phyloP scores from a whole-genome alignment of 1,140 invertebrate genomes.

The Trypoxylus dichotomus region DNA sequence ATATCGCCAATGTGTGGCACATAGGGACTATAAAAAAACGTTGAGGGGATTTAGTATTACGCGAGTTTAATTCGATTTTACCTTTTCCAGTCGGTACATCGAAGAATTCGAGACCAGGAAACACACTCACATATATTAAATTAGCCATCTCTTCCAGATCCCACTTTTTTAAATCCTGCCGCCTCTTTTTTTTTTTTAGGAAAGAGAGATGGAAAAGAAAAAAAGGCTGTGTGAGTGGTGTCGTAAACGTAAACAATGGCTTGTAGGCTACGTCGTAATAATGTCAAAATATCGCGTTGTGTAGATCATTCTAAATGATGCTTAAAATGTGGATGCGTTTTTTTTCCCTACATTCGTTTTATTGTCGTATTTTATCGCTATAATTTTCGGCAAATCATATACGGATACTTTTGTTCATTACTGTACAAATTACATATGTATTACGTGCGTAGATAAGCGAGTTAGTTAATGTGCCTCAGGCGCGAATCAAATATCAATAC shows the following conservation, averaged over 20 bases:
- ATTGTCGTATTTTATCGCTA: background rate
- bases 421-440: background rate
- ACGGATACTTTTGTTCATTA: background rate
- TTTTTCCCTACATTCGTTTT: no score
- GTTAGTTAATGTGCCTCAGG: background rate
- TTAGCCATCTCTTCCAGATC: background rate
- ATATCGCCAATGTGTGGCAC: constrained; percentile 38
- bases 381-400: background rate
- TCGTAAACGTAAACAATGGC: background rate
- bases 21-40: constrained; percentile 37
- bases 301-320: constrained; percentile 5
- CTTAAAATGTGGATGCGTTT: background rate
- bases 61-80: constrained; percentile 33
- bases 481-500: background rate
- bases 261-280: background rate
- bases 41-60: constrained; percentile 35
- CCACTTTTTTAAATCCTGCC: background rate
- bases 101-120: background rate
- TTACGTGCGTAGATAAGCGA: background rate
- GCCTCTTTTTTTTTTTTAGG: background rate
- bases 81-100: background rate
- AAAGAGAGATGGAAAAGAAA: background rate
- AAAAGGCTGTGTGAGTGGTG: background rate
- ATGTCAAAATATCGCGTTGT: background rate
- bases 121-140: constrained; percentile 14